Percentiles rank a stretch among this genome's conserved stretches.
Conservation (phyloP, 2,797 vertebrate species). For the Mus minutoides region DNA sequence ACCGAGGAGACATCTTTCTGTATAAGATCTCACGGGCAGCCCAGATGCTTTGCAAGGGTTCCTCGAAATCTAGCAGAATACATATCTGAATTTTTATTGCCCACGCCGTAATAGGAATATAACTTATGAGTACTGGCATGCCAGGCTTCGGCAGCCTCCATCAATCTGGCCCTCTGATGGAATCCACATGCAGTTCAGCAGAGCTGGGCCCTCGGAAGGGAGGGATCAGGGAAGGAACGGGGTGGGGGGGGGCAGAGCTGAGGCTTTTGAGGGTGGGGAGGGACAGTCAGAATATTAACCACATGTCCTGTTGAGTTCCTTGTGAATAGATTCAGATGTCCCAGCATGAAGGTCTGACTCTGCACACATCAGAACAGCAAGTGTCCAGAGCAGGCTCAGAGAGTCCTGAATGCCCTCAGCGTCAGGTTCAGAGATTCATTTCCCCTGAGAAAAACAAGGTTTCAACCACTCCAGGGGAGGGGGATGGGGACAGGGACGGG, state of each 20-base stretch:
- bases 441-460: constrained; percentile 42
- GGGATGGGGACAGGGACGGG: background rate
- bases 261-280: background rate
- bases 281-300: constrained; percentile 71
- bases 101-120: constrained; percentile 67
- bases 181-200: constrained; percentile 70
- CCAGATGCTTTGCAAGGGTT: constrained; percentile 15
- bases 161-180: constrained; percentile 74
- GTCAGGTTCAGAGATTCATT: background rate
- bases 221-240: constrained; percentile 18
- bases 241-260: constrained; percentile 40
- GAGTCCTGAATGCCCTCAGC: background rate
- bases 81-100: constrained; percentile 73
- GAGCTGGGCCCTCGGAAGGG: background rate
- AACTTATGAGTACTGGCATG: background rate
- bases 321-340: constrained; percentile 59
- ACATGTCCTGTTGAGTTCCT: constrained; percentile 53
- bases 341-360: background rate
- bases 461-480: background rate
- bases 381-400: background rate
- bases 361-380: background rate
- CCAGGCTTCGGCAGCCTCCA: constrained; percentile 17
- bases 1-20: constrained; percentile 20
- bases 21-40: background rate
- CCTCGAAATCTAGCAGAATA: constrained; percentile 65